Base-by-base conservation (phyloP, 2,888 invertebrate genomes). In the Cryptophagus acutangulus region DNA sequence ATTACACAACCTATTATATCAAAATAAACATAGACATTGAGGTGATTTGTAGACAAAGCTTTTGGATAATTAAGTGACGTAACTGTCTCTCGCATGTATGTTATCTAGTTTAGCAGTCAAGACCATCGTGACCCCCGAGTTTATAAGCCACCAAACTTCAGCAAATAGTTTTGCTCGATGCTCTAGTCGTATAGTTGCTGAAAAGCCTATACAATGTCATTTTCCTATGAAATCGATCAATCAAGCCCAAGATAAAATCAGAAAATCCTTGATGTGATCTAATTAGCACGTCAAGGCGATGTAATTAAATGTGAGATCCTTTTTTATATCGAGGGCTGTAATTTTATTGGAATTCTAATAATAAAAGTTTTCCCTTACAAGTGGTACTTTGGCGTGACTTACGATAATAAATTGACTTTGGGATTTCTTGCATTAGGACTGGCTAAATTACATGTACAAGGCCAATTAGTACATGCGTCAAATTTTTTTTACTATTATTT, bases 41-140 rank as follows among this genome's bases (percentile, higher is more conserved):
- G 14, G 38, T 45, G 41, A 44, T 45, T 48, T 43, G 39, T 41
- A 45, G 45, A 50, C 47, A 45, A 48, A 45, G 41, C 43, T 41
- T 39, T n/a, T 40, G 38, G 43, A 48, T 48, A 48, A 50, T 47
- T 45, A 45, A 33, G 28, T 40, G 45, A 45, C 40, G 47, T 43
- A 48, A 45, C 39, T 50, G 47, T 48, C 44, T 31, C 38, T 15
- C 15, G 30, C 41, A 45, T 48, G 42, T 50, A 45, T 44, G 45
- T 50, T 50, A 50, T 50, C 50, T 48, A 34, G 30, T 35, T 36
- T 41, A 38, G 40, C 50, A 46, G 44, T 38, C 41, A 31, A 8
- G 31, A 13, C 31, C 31, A 31, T 31, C 31, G 3, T 31, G 31
- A 12, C 3, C 31, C 26, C 12, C 13, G 15, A 28, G 28, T 28